Evolutionary conservation across 92 coral and sea anemone species (phyloP), one percentile per base, ranked within the genome.

Genomic region (Palythoa caribaeorum): DNA sequence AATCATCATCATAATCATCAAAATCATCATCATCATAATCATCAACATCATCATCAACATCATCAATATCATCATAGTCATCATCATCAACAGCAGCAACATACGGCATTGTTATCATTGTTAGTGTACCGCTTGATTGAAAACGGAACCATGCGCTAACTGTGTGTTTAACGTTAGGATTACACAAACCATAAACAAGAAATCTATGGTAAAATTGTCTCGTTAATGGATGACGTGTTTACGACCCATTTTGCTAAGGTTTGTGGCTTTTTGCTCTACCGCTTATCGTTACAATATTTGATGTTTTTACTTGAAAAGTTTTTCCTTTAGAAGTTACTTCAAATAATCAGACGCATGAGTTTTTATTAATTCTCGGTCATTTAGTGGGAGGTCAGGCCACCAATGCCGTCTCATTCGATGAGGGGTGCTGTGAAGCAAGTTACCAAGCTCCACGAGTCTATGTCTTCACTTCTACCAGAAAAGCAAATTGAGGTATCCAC

Each of bases 361-460:
- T 55, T 11, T 55, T 55, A 2, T 55, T 11, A 55, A 55, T 3
- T 63, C 20, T 8, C 36, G 47, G 17, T 62, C 40, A 35, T 84
- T 60, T 83, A 97, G 99, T 97, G 99, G 99, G 99, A 97, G 69
- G 99, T 97, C 8, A 91, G 90, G 40, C 96, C 99, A 52, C 99
- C 99, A 38, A 97, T 97, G 98, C 99, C 99, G 20, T 97, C 99
- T 13, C 99, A 95, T 60, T 92, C 98, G 35, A 97, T 97, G 99
- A 87, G 99, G 52, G 89, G 96, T 63, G 94, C 95, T 48, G 98
- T 97, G 35, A 97, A 91, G 54, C 98, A 97, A 91, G 92, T 94
- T 63, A 90, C 91, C 40, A 97, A 97, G 86, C 94, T 97, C 3
- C 98, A 97, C 88, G 99, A 97, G 78, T 94, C 99, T 57, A 47